Conservation (phyloP, 2,888 invertebrate species). For the Parthenolecanium corni region DNA sequence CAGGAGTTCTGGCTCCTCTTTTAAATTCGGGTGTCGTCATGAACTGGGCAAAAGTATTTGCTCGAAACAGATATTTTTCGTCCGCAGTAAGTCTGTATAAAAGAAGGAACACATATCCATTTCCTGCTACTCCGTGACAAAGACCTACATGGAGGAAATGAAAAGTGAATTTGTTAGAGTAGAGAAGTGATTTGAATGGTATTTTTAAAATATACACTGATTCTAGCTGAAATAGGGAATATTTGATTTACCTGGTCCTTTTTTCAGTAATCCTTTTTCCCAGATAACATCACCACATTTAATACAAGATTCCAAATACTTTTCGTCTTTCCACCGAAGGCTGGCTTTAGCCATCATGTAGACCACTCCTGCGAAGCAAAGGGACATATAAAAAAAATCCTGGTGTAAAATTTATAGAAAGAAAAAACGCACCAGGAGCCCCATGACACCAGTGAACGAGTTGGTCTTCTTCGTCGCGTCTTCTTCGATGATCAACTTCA, state of each 20-base stretch:
- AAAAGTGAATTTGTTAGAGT: not conserved
- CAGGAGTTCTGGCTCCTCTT: conserved; percentile 58
- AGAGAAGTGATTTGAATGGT: not conserved
- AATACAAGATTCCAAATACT: conserved; percentile 56
- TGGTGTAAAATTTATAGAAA: not conserved
- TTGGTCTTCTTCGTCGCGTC: conserved; percentile 50
- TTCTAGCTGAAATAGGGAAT: not conserved
- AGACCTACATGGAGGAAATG: conserved; percentile 45
- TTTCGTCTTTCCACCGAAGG: conserved; percentile 57
- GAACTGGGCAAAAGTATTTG: conserved; percentile 64
- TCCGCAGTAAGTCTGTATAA: conserved; percentile 63
- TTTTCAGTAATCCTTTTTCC: conserved; percentile 67
- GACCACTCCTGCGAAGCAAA: conserved; percentile 48
- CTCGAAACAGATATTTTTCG: conserved; percentile 57
- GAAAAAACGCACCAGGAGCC: conserved; percentile 49
- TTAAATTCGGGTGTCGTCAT: conserved; percentile 54
- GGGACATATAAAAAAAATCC: not conserved
- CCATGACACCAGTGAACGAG: conserved; percentile 87
- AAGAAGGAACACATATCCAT: conserved; percentile 66
- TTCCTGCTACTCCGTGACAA: conserved; percentile 78
- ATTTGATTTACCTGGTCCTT: conserved; percentile 54
- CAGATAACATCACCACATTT: conserved; percentile 66
- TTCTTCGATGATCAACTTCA: conserved; percentile 51
- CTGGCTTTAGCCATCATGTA: conserved; percentile 74
- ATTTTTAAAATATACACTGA: conserved; percentile 10